These are phyloP conservation scores for Chaetogeoica ovagalla DNA, from an alignment of 2,888 invertebrate genomes.

Conservation along the genomic window DNA sequence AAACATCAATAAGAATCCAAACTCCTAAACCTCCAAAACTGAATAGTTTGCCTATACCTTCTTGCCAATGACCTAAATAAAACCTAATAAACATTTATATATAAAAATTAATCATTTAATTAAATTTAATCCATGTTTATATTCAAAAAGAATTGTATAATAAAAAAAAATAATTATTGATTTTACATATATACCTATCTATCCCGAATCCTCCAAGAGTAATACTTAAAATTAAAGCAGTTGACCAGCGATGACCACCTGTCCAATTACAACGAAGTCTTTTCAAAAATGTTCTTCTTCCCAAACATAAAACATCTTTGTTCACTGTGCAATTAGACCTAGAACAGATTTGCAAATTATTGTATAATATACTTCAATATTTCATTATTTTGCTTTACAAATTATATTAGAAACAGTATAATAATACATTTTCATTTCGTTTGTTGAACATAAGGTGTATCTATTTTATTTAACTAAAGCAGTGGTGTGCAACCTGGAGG, in stretches of 20 bases:
- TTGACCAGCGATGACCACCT: constrained; percentile 93
- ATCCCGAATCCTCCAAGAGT: constrained; percentile 97
- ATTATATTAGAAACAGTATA: no score
- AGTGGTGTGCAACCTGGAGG: no score
- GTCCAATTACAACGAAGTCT: constrained; percentile 94
- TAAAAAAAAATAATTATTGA: no score
- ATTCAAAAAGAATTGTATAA: no score
- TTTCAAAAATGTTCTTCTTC: constrained; percentile 82
- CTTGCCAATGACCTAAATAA: constrained; percentile 98
- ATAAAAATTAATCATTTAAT: no score
- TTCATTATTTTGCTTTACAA: no score
- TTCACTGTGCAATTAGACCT: constrained; percentile 89
- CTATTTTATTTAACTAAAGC: no score
- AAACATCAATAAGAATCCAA: constrained; percentile 97
- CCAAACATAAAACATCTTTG: constrained; percentile 82
- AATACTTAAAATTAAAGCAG: constrained; percentile 86
- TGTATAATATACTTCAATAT: no score
- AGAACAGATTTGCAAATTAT: constrained; percentile 59
- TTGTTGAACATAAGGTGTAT: no score
- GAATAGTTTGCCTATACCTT: constrained; percentile 97
- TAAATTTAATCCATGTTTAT: background rate
- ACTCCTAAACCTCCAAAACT: constrained; percentile 98
- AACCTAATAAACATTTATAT: constrained; percentile 66
- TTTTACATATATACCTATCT: constrained; percentile 67
- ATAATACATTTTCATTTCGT: no score